A percentile compares a stretch with the other conserved stretches of the same genome.
These are phyloP conservation scores for Kradibia gibbosae DNA, from an alignment of 1,140 invertebrate species.

Conservation along the genomic window DNA sequence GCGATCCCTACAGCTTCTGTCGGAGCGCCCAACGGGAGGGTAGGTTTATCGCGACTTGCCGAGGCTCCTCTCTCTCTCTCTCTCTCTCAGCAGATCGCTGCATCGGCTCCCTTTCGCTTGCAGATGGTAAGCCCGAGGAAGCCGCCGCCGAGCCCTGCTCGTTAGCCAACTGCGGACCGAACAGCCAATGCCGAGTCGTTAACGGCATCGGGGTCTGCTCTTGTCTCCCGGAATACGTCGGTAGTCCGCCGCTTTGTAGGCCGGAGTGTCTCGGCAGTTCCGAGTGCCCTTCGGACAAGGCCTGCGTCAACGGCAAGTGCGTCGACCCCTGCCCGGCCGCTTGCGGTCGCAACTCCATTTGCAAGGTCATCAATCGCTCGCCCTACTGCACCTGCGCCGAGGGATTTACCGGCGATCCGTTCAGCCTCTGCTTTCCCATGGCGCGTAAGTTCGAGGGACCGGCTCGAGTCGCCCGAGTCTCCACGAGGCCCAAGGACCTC, in stretches of 20 bases:
- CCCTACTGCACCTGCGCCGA: slow-evolving; percentile 77
- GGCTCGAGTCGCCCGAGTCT: no score
- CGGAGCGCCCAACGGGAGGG: slow-evolving; percentile 66
- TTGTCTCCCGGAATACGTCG: slow-evolving; percentile 71
- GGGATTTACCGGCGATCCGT: slow-evolving; percentile 80
- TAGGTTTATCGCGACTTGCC: slow-evolving; percentile 46
- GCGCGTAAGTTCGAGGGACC: slow-evolving; percentile 67
- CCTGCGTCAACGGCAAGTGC: slow-evolving; percentile 86
- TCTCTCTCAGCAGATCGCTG: slow-evolving; percentile 85
- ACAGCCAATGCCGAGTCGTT: slow-evolving; percentile 71
- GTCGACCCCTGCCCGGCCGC: slow-evolving; percentile 77
- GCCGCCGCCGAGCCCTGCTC: slow-evolving; percentile 65
- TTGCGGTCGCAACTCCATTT: slow-evolving; percentile 81
- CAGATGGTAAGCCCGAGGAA: slow-evolving; percentile 41
- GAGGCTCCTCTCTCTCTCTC: slow-evolving; percentile 76
- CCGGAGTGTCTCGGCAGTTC: slow-evolving; percentile 86
- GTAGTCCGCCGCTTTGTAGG: slow-evolving; percentile 80
- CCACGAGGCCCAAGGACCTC: no score
- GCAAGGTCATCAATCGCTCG: slow-evolving; percentile 65
- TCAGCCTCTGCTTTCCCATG: slow-evolving; percentile 77
- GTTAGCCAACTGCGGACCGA: slow-evolving; percentile 76
- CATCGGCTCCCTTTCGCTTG: slow-evolving; percentile 80
- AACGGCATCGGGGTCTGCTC: slow-evolving; percentile 65
- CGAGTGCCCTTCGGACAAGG: slow-evolving; percentile 81
- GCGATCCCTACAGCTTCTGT: slow-evolving; percentile 74